Evolutionary conservation across 2,797 vertebrate genomes (phyloP).

Genomic region (Enteromius mattozi): DNA sequence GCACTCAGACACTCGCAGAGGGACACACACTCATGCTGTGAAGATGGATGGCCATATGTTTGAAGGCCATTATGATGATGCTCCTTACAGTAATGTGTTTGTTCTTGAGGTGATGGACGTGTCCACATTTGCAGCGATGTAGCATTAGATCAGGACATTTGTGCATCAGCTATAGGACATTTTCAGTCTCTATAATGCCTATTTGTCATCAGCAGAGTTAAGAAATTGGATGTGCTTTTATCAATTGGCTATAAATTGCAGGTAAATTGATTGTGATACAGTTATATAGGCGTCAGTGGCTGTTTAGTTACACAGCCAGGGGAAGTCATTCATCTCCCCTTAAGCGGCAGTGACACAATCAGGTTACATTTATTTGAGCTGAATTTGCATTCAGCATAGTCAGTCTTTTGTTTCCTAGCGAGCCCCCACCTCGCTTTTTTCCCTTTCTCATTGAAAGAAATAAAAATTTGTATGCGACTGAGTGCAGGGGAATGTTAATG

Average conservation of each 20-base stretch:
- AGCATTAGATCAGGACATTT: conserved; percentile 13
- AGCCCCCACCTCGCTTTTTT: not conserved
- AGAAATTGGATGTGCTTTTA: conserved; percentile 38
- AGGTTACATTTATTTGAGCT: conserved; percentile 52
- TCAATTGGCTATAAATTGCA: conserved; percentile 29
- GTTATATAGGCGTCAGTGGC: conserved; percentile 25
- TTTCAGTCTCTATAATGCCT: conserved; percentile 7
- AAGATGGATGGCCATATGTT: conserved; percentile 54
- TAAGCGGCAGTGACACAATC: conserved; percentile 50
- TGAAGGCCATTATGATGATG: conserved; percentile 54
- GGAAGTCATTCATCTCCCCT: conserved; percentile 38
- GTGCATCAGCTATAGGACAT: not conserved
- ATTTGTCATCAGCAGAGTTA: conserved; percentile 21
- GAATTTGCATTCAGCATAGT: conserved; percentile 34
- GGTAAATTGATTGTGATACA: conserved; percentile 36
- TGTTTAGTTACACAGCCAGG: conserved; percentile 37
- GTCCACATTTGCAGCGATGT: not conserved
- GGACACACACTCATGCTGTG: conserved; percentile 33
- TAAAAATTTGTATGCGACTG: not conserved
- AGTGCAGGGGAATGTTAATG: conserved; percentile 32
- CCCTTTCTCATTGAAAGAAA: conserved; percentile 33
- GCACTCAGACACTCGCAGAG: conserved; percentile 14
- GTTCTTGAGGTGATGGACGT: conserved; percentile 45
- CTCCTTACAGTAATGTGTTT: conserved; percentile 49
- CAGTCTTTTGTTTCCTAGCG: conserved; percentile 18